These are phyloP conservation scores for Choloepus hoffmanni DNA, from an alignment of 2,113 vertebrate species.

Conservation along the genomic window DNA sequence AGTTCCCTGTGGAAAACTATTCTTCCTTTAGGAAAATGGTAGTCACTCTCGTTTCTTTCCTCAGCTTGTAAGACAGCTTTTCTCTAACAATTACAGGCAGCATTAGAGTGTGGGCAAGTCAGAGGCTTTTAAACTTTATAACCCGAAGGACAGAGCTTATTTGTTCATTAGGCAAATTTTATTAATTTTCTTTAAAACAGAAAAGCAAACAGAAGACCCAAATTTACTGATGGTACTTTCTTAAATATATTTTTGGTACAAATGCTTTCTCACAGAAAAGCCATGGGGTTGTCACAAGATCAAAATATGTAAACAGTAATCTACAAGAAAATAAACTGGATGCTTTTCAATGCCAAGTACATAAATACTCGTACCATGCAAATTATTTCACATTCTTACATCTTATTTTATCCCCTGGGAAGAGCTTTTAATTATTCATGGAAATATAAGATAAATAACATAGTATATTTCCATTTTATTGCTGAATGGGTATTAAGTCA, in stretches of 20 bases:
- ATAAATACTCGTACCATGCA: background rate
- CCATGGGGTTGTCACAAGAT: background rate
- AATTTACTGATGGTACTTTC: background rate
- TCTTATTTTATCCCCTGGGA: background rate
- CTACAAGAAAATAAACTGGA: background rate
- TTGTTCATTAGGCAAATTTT: background rate
- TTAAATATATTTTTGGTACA: background rate
- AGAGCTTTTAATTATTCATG: background rate
- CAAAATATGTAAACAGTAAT: background rate
- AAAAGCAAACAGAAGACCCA: background rate
- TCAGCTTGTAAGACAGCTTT: background rate
- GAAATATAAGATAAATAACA: background rate
- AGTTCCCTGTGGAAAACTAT: background rate
- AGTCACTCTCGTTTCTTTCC: background rate
- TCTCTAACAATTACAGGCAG: background rate
- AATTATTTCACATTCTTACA: background rate
- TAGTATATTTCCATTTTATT: background rate
- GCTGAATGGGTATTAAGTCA: background rate
- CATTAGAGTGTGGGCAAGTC: background rate
- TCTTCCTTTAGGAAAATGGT: background rate
- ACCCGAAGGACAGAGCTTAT: background rate
- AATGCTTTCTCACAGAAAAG: conserved; percentile 47
- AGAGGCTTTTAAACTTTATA: background rate
- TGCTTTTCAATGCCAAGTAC: background rate
- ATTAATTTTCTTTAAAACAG: conserved; percentile 14